Conservation (phyloP, 2,113 vertebrate genomes). For the Piaya cayana region DNA sequence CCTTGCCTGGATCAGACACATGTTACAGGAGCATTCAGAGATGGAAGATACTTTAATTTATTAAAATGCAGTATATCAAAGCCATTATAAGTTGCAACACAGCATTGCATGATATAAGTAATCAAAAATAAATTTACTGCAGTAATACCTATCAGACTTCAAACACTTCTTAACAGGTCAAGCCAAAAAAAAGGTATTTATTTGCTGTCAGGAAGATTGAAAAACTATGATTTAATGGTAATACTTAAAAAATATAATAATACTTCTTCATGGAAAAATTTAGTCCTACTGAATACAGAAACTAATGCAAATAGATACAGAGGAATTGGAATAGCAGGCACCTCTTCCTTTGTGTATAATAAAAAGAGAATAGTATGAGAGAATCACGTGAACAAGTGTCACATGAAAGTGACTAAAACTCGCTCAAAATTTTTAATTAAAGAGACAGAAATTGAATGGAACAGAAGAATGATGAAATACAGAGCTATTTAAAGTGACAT, state of each 20-base stretch:
- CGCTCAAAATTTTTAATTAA: neutral
- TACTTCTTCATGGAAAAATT: neutral
- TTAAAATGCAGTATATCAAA: neutral
- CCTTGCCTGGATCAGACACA: neutral
- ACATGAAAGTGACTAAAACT: neutral
- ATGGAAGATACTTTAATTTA: neutral
- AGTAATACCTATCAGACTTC: neutral
- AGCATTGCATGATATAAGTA: neutral
- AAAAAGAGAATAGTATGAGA: neutral
- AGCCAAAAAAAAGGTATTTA: neutral
- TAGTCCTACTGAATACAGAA: neutral
- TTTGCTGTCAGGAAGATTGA: neutral
- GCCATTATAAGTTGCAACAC: neutral
- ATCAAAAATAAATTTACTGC: neutral
- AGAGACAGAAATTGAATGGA: neutral
- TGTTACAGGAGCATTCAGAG: neutral
- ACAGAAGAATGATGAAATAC: neutral
- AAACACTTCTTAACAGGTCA: neutral
- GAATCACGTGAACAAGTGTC: neutral
- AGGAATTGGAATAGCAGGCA: neutral
- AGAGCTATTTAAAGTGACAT: slow-evolving; percentile 12
- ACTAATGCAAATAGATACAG: neutral
- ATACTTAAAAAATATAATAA: neutral
- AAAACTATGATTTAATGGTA: neutral
- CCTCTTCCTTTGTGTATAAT: neutral